These are phyloP conservation scores for Pavo muticus DNA, from an alignment of 2,113 vertebrate genomes.

Conservation along the genomic window DNA sequence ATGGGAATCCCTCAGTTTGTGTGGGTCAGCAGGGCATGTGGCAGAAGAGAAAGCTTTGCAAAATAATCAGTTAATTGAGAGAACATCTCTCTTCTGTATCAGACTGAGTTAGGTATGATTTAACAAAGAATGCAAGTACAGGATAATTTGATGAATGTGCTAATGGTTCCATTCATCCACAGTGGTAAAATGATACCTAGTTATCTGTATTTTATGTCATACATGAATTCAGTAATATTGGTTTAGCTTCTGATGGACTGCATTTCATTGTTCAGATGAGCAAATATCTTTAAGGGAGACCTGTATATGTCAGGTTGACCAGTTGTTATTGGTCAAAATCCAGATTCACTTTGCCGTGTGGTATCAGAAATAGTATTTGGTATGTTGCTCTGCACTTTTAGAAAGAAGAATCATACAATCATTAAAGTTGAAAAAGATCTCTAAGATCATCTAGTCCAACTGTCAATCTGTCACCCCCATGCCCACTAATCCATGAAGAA, in stretches of 20 bases:
- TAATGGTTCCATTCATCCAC: rapidly evolving
- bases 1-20: background rate
- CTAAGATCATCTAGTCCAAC: background rate
- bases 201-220: background rate
- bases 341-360: background rate
- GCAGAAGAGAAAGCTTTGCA: background rate
- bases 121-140: background rate
- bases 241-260: background rate
- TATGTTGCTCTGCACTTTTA: background rate
- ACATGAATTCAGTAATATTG: background rate
- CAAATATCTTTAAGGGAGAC: background rate
- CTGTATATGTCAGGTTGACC: background rate
- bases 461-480: background rate
- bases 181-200: background rate
- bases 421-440: background rate
- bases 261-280: background rate
- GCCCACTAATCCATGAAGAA: background rate
- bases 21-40: background rate
- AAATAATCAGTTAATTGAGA: background rate
- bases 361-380: background rate
- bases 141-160: background rate
- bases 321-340: background rate
- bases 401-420: background rate
- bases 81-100: background rate
- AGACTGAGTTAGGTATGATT: background rate